Conservation (phyloP, 37 sponge, comb jelly and placozoan genomes). For the Ianthella basta region DNA sequence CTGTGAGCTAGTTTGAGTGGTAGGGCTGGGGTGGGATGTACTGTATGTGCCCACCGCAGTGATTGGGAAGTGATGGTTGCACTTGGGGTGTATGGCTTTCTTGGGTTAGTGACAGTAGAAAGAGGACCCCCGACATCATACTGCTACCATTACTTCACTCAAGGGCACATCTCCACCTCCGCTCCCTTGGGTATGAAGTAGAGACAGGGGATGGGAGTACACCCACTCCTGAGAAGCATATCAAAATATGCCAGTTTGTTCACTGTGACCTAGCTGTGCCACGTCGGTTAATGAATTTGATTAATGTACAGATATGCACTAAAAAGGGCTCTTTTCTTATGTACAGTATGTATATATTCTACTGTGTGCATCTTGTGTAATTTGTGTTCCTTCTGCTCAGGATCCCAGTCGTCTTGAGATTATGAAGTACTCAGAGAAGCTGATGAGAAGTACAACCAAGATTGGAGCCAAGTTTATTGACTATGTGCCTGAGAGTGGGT, state of each 20-base stretch:
- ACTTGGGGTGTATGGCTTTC: not conserved
- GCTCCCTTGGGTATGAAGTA: too few relatives aligned
- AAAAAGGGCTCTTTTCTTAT: too few relatives aligned
- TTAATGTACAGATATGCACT: too few relatives aligned
- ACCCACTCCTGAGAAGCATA: too few relatives aligned
- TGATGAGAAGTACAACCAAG: conserved; percentile 72
- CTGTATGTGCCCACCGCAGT: too few relatives aligned
- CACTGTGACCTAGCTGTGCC: too few relatives aligned
- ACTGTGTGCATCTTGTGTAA: not conserved
- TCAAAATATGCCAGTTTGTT: too few relatives aligned
- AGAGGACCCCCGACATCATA: too few relatives aligned
- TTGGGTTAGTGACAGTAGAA: not conserved
- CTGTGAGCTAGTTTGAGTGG: not conserved
- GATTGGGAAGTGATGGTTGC: not conserved
- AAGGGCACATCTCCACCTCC: not conserved
- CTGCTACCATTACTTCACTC: too few relatives aligned
- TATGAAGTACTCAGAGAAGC: conserved; percentile 70
- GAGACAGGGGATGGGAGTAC: too few relatives aligned
- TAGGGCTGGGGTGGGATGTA: not conserved
- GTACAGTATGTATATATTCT: not conserved
- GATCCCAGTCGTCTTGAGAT: conserved; percentile 51
- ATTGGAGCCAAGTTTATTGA: conserved; percentile 86
- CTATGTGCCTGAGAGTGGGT: conserved; percentile 74
- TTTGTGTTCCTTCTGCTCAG: not conserved
- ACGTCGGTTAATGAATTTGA: too few relatives aligned